Percentiles rank a stretch among this genome's conserved stretches.
Conservation (phyloP, 37 sponge, comb jelly and placozoan genomes). For the Spongilla lacustris region DNA sequence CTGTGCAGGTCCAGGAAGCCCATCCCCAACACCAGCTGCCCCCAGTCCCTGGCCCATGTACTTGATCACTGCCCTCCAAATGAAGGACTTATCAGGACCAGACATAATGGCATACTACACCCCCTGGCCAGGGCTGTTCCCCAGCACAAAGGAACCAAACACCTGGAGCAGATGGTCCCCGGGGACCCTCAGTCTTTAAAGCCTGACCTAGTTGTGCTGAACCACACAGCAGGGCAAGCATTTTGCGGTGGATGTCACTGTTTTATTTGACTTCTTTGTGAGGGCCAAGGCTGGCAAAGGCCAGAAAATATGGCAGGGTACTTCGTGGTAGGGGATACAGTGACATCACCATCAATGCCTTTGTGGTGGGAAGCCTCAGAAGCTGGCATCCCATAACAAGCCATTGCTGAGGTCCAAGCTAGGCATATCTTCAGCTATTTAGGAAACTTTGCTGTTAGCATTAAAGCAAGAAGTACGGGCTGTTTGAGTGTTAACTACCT, state of each 20-base stretch:
- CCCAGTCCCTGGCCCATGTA: constrained; percentile 22
- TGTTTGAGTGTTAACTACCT: too few relatives aligned
- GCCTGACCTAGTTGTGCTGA: constrained; percentile 8
- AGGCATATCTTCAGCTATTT: too few relatives aligned
- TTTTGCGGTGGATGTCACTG: constrained; percentile 17
- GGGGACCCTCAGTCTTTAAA: background rate
- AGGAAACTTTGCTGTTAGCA: too few relatives aligned
- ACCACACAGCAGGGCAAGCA: too few relatives aligned
- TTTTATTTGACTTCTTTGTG: background rate
- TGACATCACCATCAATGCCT: too few relatives aligned
- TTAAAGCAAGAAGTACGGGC: too few relatives aligned
- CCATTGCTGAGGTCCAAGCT: too few relatives aligned
- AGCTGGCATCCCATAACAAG: too few relatives aligned
- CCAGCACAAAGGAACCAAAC: background rate
- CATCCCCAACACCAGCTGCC: background rate
- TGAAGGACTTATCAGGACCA: background rate
- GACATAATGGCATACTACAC: constrained; percentile 11
- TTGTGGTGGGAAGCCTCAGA: too few relatives aligned
- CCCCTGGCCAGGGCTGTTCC: background rate
- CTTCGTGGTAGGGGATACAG: too few relatives aligned
- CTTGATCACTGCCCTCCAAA: constrained; percentile 2
- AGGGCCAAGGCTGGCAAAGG: too few relatives aligned
- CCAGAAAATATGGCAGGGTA: too few relatives aligned
- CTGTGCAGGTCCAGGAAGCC: background rate
- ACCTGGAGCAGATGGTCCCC: constrained; percentile 9